phyloP scores from a whole-genome alignment of 2,113 vertebrate species.

The Clupea harengus region DNA sequence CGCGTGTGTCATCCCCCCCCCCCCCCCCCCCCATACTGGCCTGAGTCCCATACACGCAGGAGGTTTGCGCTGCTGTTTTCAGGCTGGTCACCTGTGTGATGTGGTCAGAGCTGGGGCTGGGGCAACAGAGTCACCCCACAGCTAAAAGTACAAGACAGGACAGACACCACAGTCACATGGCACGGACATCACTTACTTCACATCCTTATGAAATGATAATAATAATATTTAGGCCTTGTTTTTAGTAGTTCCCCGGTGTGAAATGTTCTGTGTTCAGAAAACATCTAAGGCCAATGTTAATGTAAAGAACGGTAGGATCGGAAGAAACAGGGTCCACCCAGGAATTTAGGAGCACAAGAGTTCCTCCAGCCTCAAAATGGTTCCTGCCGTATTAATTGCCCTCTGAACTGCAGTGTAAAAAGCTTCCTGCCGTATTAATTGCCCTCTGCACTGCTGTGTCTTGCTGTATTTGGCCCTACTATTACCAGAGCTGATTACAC shows the following conservation, averaged over 20 bases:
- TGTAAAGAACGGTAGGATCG: not conserved
- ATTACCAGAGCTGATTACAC: too few relatives aligned
- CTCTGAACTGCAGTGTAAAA: not conserved
- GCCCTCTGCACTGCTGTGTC: too few relatives aligned
- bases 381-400: not conserved
- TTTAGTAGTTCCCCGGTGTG: not conserved
- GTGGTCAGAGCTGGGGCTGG: not conserved
- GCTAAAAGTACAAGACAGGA: not conserved
- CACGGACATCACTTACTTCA: not conserved
- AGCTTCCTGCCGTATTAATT: too few relatives aligned
- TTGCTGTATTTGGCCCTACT: too few relatives aligned
- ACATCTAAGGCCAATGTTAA: not conserved
- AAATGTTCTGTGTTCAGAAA: not conserved
- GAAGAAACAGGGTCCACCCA: not conserved
- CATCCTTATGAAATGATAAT: not conserved
- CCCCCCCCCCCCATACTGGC: conserved; percentile 40
- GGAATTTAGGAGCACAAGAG: too few relatives aligned
- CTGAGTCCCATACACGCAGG: conserved; percentile 50
- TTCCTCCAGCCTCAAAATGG: too few relatives aligned
- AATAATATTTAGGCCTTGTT: not conserved
- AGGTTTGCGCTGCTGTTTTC: not conserved
- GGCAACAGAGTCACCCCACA: not conserved
- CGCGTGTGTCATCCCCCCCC: conserved; percentile 34
- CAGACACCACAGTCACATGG: not conserved
- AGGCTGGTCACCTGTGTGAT: conserved; percentile 38